Conservation (phyloP, 1,140 invertebrate genomes). For the Amyelois transitella region DNA sequence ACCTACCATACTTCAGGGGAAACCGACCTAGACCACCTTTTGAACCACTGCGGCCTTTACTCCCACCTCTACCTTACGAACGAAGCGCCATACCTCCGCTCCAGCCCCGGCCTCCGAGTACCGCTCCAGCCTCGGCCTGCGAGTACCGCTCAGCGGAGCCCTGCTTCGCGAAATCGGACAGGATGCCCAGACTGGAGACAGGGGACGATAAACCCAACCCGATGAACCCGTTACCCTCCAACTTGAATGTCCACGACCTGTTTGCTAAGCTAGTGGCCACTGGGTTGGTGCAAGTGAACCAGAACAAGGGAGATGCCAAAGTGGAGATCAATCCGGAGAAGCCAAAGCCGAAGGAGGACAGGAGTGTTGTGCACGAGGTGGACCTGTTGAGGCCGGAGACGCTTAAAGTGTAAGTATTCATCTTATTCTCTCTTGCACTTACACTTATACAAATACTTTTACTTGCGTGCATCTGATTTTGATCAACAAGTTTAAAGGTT, state of each 20-base stretch:
- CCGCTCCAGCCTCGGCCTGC: constrained; percentile 75
- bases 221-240: constrained; percentile 32
- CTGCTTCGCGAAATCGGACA: constrained; percentile 35
- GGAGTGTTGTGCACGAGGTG: constrained; percentile 75
- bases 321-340: constrained; percentile 62
- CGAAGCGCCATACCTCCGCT: constrained; percentile 47
- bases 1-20: constrained; percentile 46
- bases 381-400: constrained; percentile 81
- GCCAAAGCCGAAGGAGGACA: constrained; percentile 48
- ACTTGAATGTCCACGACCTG: constrained; percentile 86
- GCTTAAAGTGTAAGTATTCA: constrained; percentile 81
- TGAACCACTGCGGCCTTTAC: constrained; percentile 38
- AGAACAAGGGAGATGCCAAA: constrained; percentile 52
- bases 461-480: too few species aligned
- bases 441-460: too few species aligned
- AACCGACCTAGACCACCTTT: constrained; percentile 40
- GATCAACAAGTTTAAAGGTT: too few species aligned
- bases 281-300: constrained; percentile 81
- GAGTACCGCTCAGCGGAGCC: constrained; percentile 68
- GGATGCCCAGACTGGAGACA: constrained; percentile 50
- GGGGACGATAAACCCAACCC: constrained; percentile 45
- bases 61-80: constrained; percentile 44
- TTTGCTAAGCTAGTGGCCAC: constrained; percentile 88
- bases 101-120: constrained; percentile 68
- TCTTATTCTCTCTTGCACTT: not conserved